Conservation (phyloP, 2,113 vertebrate genomes). For the Atractosteus spatula region DNA sequence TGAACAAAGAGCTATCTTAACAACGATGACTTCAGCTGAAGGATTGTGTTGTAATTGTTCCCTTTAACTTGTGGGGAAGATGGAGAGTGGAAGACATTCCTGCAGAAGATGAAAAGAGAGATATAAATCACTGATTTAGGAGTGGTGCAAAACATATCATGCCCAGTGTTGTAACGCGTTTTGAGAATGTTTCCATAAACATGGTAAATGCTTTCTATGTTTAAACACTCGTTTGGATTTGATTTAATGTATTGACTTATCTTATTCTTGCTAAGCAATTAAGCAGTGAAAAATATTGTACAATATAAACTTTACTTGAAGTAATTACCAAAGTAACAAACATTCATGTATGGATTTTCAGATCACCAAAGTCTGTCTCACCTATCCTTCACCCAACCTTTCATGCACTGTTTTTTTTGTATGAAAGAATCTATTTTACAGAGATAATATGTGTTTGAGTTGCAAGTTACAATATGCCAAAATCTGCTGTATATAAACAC, state of each 20-base stretch:
- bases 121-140: constrained; percentile 7
- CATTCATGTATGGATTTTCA: too few species aligned
- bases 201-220: constrained; percentile 20
- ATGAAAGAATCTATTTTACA: too few species aligned
- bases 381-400: too few species aligned
- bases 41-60: constrained; percentile 24
- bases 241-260: constrained; percentile 14
- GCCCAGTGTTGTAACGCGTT: constrained; percentile 25
- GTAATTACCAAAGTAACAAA: too few species aligned
- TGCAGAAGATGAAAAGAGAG: constrained; percentile 21
- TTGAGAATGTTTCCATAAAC: constrained; percentile 11
- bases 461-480: too few species aligned
- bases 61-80: constrained; percentile 5
- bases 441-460: too few species aligned
- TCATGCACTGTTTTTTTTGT: too few species aligned
- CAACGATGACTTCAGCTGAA: constrained; percentile 17
- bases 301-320: too few species aligned
- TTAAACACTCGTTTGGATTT: constrained; percentile 34
- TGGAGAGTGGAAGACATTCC: constrained; percentile 4
- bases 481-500: too few species aligned
- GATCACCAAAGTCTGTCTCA: too few species aligned
- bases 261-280: too few species aligned
- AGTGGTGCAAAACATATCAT: constrained; percentile 22
- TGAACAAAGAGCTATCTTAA: constrained; percentile 8
- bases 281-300: too few species aligned